Base-by-base conservation (phyloP, 2,888 invertebrate species). In the Drosophila meridiana region DNA sequence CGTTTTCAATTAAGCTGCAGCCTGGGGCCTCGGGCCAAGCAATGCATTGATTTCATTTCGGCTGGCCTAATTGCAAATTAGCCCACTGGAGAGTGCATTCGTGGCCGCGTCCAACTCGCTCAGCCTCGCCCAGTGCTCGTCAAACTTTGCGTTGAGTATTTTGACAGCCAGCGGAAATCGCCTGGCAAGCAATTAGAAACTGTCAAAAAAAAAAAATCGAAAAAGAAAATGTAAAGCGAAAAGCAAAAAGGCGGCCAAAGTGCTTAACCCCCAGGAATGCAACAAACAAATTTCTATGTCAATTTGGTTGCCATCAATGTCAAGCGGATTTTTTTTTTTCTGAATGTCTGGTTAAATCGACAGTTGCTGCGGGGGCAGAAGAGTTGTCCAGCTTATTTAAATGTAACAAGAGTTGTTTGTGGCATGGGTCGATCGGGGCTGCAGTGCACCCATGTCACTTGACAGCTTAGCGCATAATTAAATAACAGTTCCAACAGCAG, bases 381-480 rank as follows among this genome's bases (percentile, higher is more conserved):
- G 53, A 50, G 73, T 68, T 73, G 62, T 13, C 45, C 53, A 32
- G 53, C 61, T 74, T 70, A 77, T 79, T 77, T 79, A 60, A 79
- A 69, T 78, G 75, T 79, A 79, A 78, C 75, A 67, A 70, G 74
- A 78, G 74, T 77, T 73, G 65, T 58, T 63, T 67, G 48, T 58
- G 45, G 57, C 71, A 56, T 7, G 42, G 57, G 45, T n/a, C 13
- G 30, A 36, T 7, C 34, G 20, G 48, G 53, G 53, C 42, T 67
- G 36, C 55, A 71, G 50, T 81, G 69, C 71, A 89, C 89, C 87
- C 89, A 79, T 86, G 89, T 85, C 85, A 81, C 67, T 85, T 87
- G 88, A 87, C 84, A 87, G 85, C 85, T 89, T 85, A 86, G 79
- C 79, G 87, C 83, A 88, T 85, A 85, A 85, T 85, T 88, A 81